phyloP scores from a whole-genome alignment of 2,888 invertebrate species.

The Caenorhabditis sulstoni region DNA sequence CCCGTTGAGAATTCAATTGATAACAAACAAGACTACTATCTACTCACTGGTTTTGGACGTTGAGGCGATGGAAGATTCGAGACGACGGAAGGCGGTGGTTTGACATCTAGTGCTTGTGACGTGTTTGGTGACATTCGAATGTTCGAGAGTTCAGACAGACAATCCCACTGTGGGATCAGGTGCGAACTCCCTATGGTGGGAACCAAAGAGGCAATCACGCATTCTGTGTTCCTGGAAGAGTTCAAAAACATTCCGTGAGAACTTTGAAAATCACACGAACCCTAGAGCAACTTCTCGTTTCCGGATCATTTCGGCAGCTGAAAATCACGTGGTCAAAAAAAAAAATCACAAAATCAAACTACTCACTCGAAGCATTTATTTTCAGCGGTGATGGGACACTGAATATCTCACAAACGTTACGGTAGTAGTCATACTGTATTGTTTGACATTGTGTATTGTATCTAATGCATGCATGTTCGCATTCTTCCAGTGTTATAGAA shows the following conservation, averaged over 20 bases:
- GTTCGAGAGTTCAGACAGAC: constrained; percentile 21
- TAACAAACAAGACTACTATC: neutral
- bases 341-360: neutral
- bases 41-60: constrained; percentile 41
- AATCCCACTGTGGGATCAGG: constrained; percentile 57
- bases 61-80: neutral
- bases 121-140: constrained; percentile 19
- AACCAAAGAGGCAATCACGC: constrained; percentile 43
- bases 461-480: constrained; percentile 52
- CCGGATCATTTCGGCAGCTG: constrained; percentile 31
- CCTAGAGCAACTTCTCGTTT: constrained; percentile 40
- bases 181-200: constrained; percentile 53
- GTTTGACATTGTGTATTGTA: constrained; percentile 60
- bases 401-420: constrained; percentile 61
- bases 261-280: constrained; percentile 8
- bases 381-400: constrained; percentile 58
- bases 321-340: neutral
- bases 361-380: constrained; percentile 41
- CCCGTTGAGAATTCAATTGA: neutral
- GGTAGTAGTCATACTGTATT: constrained; percentile 64
- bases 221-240: constrained; percentile 43
- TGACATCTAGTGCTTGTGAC: constrained; percentile 20
- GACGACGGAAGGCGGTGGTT: neutral
- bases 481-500: constrained; percentile 56
- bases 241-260: neutral